Conservation (phyloP, 2,113 vertebrate species). For the Solea senegalensis region DNA sequence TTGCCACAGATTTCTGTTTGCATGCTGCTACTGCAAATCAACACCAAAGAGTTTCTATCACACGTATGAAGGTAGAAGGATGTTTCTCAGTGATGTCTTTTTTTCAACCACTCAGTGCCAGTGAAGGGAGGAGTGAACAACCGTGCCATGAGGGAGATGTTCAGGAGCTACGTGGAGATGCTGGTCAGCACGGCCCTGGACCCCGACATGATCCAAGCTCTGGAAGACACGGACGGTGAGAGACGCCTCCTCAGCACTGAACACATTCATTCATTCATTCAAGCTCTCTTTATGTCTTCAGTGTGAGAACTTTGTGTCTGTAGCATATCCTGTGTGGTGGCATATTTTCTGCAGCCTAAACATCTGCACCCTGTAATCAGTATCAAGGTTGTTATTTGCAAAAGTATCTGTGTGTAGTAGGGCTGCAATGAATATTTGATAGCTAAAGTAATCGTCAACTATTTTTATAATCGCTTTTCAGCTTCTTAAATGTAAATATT, state of each 20-base stretch:
- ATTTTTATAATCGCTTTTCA: too few relatives aligned
- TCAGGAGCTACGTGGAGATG: constrained; percentile 95
- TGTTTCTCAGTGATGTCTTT: background rate
- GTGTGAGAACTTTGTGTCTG: background rate
- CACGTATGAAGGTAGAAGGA: background rate
- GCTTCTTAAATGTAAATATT: too few relatives aligned
- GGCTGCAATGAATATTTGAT: too few relatives aligned
- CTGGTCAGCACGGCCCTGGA: constrained; percentile 93
- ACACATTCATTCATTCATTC: too few relatives aligned
- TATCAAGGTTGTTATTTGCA: background rate
- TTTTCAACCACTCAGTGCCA: constrained; percentile 61
- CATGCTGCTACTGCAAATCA: too few relatives aligned
- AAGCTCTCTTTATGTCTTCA: too few relatives aligned
- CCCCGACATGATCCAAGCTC: constrained; percentile 94
- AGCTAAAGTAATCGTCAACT: too few relatives aligned
- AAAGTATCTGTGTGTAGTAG: too few relatives aligned
- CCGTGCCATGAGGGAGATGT: constrained; percentile 93
- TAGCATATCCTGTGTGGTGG: background rate
- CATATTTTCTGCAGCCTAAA: constrained; percentile 16
- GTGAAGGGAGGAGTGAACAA: constrained; percentile 88
- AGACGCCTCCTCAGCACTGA: background rate
- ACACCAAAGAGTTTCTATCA: too few relatives aligned
- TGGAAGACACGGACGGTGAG: constrained; percentile 92
- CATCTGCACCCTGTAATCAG: background rate
- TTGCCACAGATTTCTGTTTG: background rate